phyloP scores from a whole-genome alignment of 2,888 invertebrate genomes.

The Dendrolimus pini region DNA sequence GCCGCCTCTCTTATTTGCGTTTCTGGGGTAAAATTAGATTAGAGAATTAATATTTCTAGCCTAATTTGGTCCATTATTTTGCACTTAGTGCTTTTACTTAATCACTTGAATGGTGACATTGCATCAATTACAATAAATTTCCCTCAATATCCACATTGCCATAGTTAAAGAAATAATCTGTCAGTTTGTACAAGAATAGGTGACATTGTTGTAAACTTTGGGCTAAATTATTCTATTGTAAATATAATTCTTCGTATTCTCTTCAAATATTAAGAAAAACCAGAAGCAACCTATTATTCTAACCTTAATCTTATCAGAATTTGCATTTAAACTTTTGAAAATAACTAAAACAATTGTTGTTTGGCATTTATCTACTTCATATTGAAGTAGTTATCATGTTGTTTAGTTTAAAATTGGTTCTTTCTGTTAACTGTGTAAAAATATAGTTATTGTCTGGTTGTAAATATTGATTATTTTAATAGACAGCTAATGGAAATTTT shows the following conservation, averaged over 20 bases:
- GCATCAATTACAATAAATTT: no score
- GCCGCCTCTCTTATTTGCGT: conserved; percentile 25
- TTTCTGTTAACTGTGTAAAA: neutral
- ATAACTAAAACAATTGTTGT: neutral
- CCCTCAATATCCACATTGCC: neutral
- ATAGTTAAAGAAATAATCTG: neutral
- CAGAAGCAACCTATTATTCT: no score
- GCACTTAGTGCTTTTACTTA: neutral
- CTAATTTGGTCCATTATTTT: neutral
- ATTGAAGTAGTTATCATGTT: conserved; percentile 18
- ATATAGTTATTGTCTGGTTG: conserved; percentile 1
- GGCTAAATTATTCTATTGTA: neutral
- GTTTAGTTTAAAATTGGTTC: neutral
- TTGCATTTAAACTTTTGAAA: neutral
- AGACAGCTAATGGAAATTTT: conserved; percentile 8
- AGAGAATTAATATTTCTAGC: neutral
- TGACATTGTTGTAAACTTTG: neutral
- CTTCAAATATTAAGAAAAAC: no score
- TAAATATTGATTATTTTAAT: conserved; percentile 8
- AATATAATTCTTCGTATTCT: neutral
- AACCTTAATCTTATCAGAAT: no score
- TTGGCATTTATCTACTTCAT: conserved; percentile 15
- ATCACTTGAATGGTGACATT: no score
- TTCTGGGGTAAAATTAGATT: neutral
- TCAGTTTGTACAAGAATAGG: neutral